These are phyloP conservation scores for Sphaeridia pumilis DNA, from an alignment of 2,888 invertebrate genomes.

Conservation along the genomic window DNA sequence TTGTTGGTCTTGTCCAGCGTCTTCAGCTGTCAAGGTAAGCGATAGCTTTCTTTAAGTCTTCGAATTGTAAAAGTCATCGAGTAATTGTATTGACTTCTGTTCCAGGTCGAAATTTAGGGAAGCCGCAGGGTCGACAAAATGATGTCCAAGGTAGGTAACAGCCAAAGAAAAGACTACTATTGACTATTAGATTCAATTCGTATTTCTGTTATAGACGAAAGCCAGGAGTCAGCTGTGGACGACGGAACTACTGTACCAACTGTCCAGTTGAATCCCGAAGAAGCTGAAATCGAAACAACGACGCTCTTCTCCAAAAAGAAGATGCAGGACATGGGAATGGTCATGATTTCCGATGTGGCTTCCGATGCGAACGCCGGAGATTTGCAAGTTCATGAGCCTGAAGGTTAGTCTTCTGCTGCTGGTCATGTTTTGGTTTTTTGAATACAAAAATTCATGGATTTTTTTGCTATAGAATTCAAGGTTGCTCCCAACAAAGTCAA, in stretches of 20 bases:
- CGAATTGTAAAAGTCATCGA: too few species aligned
- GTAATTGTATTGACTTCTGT: too few species aligned
- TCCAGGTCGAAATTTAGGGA: too few species aligned
- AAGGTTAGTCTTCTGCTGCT: background rate
- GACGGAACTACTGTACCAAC: background rate
- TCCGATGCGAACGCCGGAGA: background rate
- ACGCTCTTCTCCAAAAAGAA: constrained; percentile 20
- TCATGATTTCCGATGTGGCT: background rate
- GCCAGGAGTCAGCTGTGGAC: background rate
- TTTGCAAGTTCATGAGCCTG: background rate
- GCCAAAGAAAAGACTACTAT: too few species aligned
- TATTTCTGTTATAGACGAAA: too few species aligned
- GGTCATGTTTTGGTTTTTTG: background rate
- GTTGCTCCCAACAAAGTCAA: background rate
- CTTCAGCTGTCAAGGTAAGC: too few species aligned
- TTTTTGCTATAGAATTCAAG: background rate
- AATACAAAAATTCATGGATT: background rate
- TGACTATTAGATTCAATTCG: too few species aligned
- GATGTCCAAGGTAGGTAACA: too few species aligned
- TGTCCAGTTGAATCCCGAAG: constrained; percentile 17
- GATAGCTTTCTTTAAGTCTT: too few species aligned
- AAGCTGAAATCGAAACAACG: constrained; percentile 24
- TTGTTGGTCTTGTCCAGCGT: too few species aligned
- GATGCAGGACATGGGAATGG: constrained; percentile 13
- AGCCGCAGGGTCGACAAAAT: too few species aligned